Percentiles rank a stretch among this genome's conserved stretches.
These are phyloP conservation scores for Ornithoptera alexandrae DNA, from an alignment of 2,888 invertebrate genomes.

Conservation along the genomic window DNA sequence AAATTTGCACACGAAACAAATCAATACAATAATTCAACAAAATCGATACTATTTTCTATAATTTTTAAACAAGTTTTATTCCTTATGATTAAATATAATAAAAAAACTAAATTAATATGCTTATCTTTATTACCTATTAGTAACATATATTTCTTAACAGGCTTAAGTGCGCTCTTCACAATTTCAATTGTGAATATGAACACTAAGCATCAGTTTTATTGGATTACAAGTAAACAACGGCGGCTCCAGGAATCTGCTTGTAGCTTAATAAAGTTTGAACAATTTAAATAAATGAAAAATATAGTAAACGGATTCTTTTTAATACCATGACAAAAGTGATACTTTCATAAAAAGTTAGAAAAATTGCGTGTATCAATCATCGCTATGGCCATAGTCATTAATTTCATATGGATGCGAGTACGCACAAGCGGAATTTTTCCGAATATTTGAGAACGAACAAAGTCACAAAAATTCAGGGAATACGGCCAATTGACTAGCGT, in stretches of 20 bases:
- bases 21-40: too few relatives aligned
- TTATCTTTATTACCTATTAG: too few relatives aligned
- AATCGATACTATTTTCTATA: too few relatives aligned
- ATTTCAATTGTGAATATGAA: background rate
- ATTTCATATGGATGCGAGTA: constrained; percentile 5
- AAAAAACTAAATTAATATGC: too few relatives aligned
- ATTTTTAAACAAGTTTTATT: too few relatives aligned
- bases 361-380: background rate
- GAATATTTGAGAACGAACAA: constrained; percentile 12
- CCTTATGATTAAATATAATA: too few relatives aligned
- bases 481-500: constrained; percentile 17
- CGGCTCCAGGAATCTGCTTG: background rate
- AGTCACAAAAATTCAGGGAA: constrained; percentile 21
- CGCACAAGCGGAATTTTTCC: constrained; percentile 12
- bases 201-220: background rate
- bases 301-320: background rate
- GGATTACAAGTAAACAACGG: background rate
- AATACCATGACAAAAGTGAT: background rate
- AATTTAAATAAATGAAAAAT: background rate
- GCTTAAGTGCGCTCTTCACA: background rate
- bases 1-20: too few relatives aligned
- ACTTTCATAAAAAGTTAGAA: background rate
- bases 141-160: too few relatives aligned
- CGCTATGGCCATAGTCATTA: background rate
- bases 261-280: background rate